Evolutionary conservation across 2,113 vertebrate genomes (phyloP).

Genomic region (Siniperca chuatsi): DNA sequence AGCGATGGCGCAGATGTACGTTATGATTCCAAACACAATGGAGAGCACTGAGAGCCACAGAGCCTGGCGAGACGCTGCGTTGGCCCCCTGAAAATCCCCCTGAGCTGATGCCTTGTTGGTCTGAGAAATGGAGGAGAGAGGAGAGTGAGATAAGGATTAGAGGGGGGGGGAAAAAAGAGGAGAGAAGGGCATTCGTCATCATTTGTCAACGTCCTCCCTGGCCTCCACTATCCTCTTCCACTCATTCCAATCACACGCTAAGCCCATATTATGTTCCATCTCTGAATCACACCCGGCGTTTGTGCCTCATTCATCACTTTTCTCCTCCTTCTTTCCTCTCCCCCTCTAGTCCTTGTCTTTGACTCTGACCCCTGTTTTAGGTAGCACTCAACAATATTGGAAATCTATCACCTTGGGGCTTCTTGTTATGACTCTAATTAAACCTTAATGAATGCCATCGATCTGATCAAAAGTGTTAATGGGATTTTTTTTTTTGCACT

Average conservation of each 20-base stretch:
- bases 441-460: constrained; percentile 77
- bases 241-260: constrained; percentile 51
- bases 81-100: constrained; percentile 89
- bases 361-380: constrained; percentile 59
- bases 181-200: constrained; percentile 60
- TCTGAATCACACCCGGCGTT: constrained; percentile 34
- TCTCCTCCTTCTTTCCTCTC: constrained; percentile 22
- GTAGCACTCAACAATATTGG: constrained; percentile 67
- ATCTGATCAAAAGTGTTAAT: constrained; percentile 65
- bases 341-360: constrained; percentile 44
- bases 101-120: constrained; percentile 91
- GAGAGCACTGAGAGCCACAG: constrained; percentile 91
- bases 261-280: constrained; percentile 42
- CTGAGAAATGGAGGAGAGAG: constrained; percentile 75
- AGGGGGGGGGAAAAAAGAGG: constrained; percentile 5
- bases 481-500: constrained; percentile 28
- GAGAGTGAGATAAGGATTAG: constrained; percentile 56
- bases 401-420: constrained; percentile 71
- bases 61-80: constrained; percentile 87
- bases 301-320: constrained; percentile 46
- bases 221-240: constrained; percentile 46
- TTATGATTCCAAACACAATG: constrained; percentile 90
- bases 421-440: constrained; percentile 82
- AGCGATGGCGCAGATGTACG: constrained; percentile 87
- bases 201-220: constrained; percentile 57